Base-by-base conservation (phyloP, 1,140 invertebrate species). In the Drosophila tsacasi region DNA sequence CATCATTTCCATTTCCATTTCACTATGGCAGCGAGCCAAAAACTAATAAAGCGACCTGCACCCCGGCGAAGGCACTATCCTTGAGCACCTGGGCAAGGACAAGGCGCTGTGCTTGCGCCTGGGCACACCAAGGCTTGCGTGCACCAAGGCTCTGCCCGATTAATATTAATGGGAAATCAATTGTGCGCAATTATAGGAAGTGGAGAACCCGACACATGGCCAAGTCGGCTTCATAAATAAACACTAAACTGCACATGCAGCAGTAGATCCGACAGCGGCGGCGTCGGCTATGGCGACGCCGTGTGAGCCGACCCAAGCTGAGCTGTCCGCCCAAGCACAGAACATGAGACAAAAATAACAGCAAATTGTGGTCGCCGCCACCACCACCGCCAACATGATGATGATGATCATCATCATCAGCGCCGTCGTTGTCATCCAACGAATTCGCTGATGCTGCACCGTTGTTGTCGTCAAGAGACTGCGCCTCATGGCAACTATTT, bases 161-260 rank as follows among this genome's bases (percentile, higher is more conserved):
- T 68, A 87, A 87, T 89, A 89, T 84, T 89, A 89, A 89, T 87
- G 64, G 66, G 61, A 81, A 87, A 87, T 87, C 84, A 89, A 87
- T 87, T 72, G 76, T 27, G 32, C 10, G 63, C 71, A 82, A 86
- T 78, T 85, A 66, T 42, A 66, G 44, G 35, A 61, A 55, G 49
- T 52, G 60, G 55, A 54, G 42, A 54, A 39, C 15, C 39, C n/a
- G 46, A 19, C 76, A 73, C 37, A 80, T 69, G 77, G 72, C 50
- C 35, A 44, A 40, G 25, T 27, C 35, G 60, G 6, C 23, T 47
- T 62, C 76, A 78, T 67, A 82, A 84, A 83, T 84, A 63, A 58
- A 54, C 50, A 25, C 44, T 76, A 71, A 59, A 79, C 66, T 66
- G 59, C 49, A 65, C 49, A 57, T 72, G 47, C 59, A 62, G 21